Percentiles rank a stretch among this genome's conserved stretches.
These are phyloP conservation scores for Melospiza georgiana DNA, from an alignment of 2,113 vertebrate genomes.

Conservation along the genomic window DNA sequence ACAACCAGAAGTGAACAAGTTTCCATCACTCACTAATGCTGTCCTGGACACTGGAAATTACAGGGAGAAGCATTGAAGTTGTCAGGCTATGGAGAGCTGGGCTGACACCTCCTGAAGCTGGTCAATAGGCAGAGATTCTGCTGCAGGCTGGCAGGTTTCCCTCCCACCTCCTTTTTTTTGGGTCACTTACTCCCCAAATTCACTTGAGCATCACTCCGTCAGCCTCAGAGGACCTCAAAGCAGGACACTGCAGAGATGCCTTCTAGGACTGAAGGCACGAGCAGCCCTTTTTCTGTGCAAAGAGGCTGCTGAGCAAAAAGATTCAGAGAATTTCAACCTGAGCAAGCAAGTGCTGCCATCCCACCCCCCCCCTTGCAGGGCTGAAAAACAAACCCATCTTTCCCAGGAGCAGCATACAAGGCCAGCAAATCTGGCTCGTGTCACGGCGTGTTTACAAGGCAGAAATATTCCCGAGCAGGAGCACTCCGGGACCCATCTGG, in stretches of 20 bases:
- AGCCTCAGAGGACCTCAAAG: not conserved
- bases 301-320: not conserved
- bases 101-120: not conserved
- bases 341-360: constrained; percentile 40
- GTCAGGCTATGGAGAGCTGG: not conserved
- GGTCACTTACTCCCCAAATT: constrained; percentile 13
- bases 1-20: not conserved
- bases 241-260: not conserved
- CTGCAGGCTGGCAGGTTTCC: not conserved
- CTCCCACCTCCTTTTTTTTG: not conserved
- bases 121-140: not conserved
- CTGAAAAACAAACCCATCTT: constrained; percentile 57
- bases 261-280: not conserved
- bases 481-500: constrained; percentile 30
- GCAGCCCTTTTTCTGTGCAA: not conserved
- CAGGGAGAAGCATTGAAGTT: not conserved
- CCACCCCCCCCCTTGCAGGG: not conserved
- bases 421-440: constrained; percentile 53
- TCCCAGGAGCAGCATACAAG: constrained; percentile 30
- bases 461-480: constrained; percentile 38
- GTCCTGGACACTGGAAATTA: not conserved
- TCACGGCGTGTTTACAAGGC: constrained; percentile 34
- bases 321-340: not conserved
- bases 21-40: not conserved
- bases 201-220: not conserved